Evolutionary conservation across 2,113 vertebrate genomes (phyloP).

Genomic region (Dryoscopus gambensis): DNA sequence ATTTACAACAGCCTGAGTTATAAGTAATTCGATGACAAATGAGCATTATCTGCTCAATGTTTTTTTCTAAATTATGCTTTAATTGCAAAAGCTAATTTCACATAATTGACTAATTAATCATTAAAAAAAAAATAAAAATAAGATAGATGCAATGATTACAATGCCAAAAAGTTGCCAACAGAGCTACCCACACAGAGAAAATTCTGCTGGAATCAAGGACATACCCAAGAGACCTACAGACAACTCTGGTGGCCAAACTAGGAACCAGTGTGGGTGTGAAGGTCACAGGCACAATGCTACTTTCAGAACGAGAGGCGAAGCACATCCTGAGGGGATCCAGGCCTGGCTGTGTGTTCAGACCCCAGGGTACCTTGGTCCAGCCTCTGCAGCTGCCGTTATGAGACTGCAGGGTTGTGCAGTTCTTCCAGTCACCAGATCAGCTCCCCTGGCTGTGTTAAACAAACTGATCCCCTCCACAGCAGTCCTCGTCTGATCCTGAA

Average conservation of each 20-base stretch:
- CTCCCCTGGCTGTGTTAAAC: not conserved
- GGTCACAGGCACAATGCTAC: not conserved
- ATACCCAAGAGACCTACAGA: not conserved
- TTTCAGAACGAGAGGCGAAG: not conserved
- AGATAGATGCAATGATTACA: not conserved
- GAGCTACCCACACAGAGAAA: not conserved
- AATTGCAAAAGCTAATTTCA: conserved; percentile 57
- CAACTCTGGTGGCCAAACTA: not conserved
- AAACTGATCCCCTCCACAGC: not conserved
- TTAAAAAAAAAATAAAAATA: conserved; percentile 13
- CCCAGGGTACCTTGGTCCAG: not conserved
- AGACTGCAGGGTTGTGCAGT: not conserved
- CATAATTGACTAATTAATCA: conserved; percentile 54
- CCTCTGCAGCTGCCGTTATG: not conserved
- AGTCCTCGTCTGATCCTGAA: not conserved
- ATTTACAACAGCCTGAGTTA: not conserved
- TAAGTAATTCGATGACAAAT: conserved; percentile 36
- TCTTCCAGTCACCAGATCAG: not conserved
- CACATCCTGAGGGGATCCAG: not conserved
- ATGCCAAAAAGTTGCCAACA: not conserved
- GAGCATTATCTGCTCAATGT: not conserved
- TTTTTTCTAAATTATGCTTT: conserved; percentile 50
- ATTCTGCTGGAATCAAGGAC: not conserved
- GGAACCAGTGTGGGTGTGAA: not conserved
- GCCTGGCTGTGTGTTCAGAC: not conserved